These are phyloP conservation scores for Lepidothrix coronata DNA, from an alignment of 2,113 vertebrate species.

Conservation along the genomic window DNA sequence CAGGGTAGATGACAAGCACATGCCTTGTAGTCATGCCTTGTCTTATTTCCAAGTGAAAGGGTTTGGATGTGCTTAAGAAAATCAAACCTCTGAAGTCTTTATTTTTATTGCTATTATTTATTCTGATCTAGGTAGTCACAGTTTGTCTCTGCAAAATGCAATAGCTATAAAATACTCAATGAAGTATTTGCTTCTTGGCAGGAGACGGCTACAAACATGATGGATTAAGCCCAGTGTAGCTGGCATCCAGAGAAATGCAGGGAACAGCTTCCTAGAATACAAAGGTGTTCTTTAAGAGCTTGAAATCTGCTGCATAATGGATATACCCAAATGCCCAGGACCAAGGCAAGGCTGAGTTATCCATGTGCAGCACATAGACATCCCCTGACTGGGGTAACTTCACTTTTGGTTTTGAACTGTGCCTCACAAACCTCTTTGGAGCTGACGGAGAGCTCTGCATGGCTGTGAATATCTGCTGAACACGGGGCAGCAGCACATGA, in stretches of 20 bases:
- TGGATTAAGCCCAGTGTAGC: neutral
- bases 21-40: neutral
- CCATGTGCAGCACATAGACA: accelerated
- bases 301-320: neutral
- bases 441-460: neutral
- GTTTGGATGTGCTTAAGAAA: slow-evolving; percentile 4
- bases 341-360: neutral
- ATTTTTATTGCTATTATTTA: slow-evolving; percentile 28
- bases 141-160: slow-evolving; percentile 25
- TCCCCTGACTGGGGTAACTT: accelerated
- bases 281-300: neutral
- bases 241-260: neutral
- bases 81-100: neutral
- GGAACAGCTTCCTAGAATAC: slow-evolving; percentile 30
- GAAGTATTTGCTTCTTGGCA: slow-evolving; percentile 48
- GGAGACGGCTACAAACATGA: neutral
- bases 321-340: neutral
- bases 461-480: neutral
- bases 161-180: slow-evolving; percentile 24
- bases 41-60: neutral
- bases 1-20: neutral
- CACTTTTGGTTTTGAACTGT: accelerated
- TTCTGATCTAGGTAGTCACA: neutral
- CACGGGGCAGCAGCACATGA: neutral
- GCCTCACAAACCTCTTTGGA: neutral